phyloP scores from a whole-genome alignment of 2,888 invertebrate species.

The Cephus pygmeus region DNA sequence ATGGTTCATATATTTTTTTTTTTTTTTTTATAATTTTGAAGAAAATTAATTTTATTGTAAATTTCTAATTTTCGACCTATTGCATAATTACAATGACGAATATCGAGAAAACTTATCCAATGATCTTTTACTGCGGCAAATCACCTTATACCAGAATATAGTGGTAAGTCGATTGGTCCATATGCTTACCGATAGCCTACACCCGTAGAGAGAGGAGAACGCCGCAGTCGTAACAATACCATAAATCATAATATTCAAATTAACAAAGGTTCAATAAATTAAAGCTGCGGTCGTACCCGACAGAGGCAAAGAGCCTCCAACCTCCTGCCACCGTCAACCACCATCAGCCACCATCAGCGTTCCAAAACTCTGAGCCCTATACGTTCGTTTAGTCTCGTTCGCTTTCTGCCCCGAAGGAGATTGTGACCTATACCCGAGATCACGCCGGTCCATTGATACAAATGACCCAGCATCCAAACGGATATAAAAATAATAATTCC shows the following conservation, averaged over 20 bases:
- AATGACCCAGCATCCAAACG: neutral
- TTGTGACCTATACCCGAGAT: neutral
- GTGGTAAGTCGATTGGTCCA: neutral
- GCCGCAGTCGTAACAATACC: slow-evolving; percentile 43
- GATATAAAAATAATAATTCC: neutral
- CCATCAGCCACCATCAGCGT: neutral
- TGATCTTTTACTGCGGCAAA: neutral
- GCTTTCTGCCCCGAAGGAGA: slow-evolving; percentile 2
- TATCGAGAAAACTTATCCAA: neutral
- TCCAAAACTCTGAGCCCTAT: slow-evolving; percentile 4
- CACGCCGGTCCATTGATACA: neutral
- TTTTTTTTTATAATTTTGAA: no score
- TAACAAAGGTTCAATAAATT: slow-evolving; percentile 50
- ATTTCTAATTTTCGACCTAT: neutral
- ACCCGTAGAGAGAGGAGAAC: slow-evolving; percentile 19
- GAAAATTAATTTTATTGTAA: no score
- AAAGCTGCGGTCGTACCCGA: slow-evolving; percentile 40
- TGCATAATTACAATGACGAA: neutral
- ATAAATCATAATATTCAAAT: slow-evolving; percentile 51
- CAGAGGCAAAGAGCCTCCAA: slow-evolving; percentile 23
- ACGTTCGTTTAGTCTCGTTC: slow-evolving; percentile 4
- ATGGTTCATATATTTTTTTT: neutral
- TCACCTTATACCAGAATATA: neutral
- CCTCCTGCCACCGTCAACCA: slow-evolving; percentile 7
- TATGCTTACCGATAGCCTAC: neutral